Evolutionary conservation across 2,113 vertebrate genomes (phyloP), one percentile per base, ranked within the genome.

Genomic region (Scomber japonicus): DNA sequence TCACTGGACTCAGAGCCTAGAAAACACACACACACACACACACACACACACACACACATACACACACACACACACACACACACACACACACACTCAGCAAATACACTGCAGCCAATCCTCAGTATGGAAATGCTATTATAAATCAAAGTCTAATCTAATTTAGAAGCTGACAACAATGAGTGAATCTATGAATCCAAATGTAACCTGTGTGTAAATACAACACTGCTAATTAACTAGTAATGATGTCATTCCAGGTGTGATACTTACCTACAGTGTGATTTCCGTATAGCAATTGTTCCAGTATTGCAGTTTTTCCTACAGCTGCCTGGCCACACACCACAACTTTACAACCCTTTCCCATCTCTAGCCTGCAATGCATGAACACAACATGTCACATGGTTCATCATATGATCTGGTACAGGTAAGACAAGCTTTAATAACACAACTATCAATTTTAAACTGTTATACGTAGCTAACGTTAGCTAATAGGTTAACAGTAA

Each of bases 271-370:
- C 82, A 21, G 54, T 87, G 72, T 98, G 96, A 72, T 94, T 97
- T 77, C 97, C 96, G 76, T 99, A 98, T 60, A 99, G 94, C 57
- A 98, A 88, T 89, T 99, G 97, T 77, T 99, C 97, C 90, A 99
- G 90, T 79, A 99, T 97, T 0, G 97, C 97, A 1, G 97, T 99
- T 88, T 99, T 99, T 5, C 97, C 97, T 55, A 98, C 97, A 2
- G 96, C 96, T 19, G 96, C 81, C 92, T 96, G 93, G 64, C 98
- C 98, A 83, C 98, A 98, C 19, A 99, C 95, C 81, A 99, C 96
- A 11, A 99, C 97, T 86, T 96, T 98, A 92, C 97, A 98, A 59
- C 98, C 97, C 82, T 98, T 99, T 0, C 97, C 97, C 98, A 99
- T 99, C 13, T 64, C 77, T 65, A 66, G 48, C 60, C 90, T 93